These are phyloP conservation scores for Salvelinus namaycush DNA, from an alignment of 2,113 vertebrate genomes.

Conservation along the genomic window DNA sequence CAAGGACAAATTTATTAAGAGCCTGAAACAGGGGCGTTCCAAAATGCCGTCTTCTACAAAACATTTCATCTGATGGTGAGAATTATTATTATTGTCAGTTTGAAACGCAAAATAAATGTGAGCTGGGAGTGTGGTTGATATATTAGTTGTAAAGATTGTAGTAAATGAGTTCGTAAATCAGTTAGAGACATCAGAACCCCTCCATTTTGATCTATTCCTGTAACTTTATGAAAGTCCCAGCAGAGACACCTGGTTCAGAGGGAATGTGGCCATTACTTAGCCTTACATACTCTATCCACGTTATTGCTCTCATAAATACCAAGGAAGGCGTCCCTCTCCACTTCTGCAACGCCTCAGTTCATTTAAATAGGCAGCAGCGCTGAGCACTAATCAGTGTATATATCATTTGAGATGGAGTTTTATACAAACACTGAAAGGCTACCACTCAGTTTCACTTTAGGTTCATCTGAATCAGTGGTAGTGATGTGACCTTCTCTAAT, in stretches of 20 bases:
- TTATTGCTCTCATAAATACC: slow-evolving; percentile 53
- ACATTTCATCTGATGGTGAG: slow-evolving; percentile 48
- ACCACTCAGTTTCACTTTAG: no score
- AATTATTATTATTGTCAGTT: slow-evolving; percentile 51
- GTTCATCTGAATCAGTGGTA: no score
- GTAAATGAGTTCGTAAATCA: slow-evolving; percentile 35
- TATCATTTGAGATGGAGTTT: not conserved
- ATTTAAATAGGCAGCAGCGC: not conserved
- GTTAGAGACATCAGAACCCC: not conserved
- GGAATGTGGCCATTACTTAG: slow-evolving; percentile 25
- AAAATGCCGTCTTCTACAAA: slow-evolving; percentile 45
- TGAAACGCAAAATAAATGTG: slow-evolving; percentile 54
- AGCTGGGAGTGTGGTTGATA: slow-evolving; percentile 47
- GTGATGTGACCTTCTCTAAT: no score
- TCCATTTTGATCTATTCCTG: slow-evolving; percentile 12
- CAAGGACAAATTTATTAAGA: slow-evolving; percentile 44
- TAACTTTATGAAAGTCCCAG: slow-evolving; percentile 24
- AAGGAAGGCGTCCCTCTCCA: not conserved
- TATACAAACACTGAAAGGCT: not conserved
- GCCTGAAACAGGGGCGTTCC: slow-evolving; percentile 39
- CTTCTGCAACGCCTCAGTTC: not conserved
- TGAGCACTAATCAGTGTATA: not conserved
- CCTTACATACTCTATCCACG: slow-evolving; percentile 23
- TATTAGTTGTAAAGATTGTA: slow-evolving; percentile 44
- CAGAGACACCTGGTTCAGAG: not conserved